Evolutionary conservation across 1,140 invertebrate genomes (phyloP).

Genomic region (Metopolophium dirhodum): DNA sequence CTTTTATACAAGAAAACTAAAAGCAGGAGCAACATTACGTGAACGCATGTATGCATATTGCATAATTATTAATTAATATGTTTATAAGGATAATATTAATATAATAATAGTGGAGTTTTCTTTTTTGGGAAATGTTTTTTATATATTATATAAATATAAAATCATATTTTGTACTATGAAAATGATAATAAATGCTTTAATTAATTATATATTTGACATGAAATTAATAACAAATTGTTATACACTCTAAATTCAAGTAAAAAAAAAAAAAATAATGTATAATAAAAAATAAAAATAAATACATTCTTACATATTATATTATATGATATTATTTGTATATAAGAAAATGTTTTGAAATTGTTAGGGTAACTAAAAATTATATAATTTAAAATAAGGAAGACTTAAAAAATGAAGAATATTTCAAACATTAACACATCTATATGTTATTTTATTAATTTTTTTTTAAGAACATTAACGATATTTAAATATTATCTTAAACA

Average conservation of each 20-base stretch:
- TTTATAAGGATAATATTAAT: constrained; percentile 44
- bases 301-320: constrained; percentile 21
- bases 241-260: constrained; percentile 38
- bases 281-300: constrained; percentile 43
- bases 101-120: constrained; percentile 39
- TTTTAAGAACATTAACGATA: constrained; percentile 52
- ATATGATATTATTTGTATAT: constrained; percentile 31
- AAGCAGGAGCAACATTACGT: constrained; percentile 44
- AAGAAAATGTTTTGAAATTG: constrained; percentile 30
- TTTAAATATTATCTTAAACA: constrained; percentile 55
- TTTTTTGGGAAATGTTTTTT: background rate
- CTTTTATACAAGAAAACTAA: constrained; percentile 48
- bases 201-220: constrained; percentile 29
- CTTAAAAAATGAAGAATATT: constrained; percentile 47
- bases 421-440: constrained; percentile 55
- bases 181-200: constrained; percentile 53
- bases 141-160: background rate
- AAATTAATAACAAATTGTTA: constrained; percentile 50
- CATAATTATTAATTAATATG: constrained; percentile 6
- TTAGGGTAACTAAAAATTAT: constrained; percentile 55
- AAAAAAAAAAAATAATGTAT: constrained; percentile 25
- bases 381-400: constrained; percentile 54
- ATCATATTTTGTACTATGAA: constrained; percentile 52
- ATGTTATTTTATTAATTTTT: constrained; percentile 53
- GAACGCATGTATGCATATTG: constrained; percentile 18